Evolutionary conservation across 2,113 vertebrate species (phyloP), one percentile per base, ranked within the genome.

Genomic region (Seriola aureovittata): DNA sequence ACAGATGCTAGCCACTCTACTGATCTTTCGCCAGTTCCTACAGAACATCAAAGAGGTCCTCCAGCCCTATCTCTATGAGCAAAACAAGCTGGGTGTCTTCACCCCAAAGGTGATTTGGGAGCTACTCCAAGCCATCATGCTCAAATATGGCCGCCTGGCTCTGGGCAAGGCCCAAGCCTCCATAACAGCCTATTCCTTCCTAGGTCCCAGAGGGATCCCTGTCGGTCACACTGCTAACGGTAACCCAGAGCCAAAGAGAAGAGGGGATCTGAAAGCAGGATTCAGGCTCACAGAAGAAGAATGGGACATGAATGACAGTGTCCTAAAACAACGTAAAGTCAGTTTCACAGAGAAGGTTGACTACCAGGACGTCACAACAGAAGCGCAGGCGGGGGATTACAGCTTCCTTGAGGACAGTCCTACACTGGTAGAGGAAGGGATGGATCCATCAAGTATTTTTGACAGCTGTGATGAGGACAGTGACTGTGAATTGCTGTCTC

Each of bases 11-110:
- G 98, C 98, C 77, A 98, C 97, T 1, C 95, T 99, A 71, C 95
- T 99, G 88, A 96, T 99, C 89, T 98, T 98, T 50, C 97, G 98
- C 12, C 98, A 99, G 94, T 96, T 99, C 87, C 94, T 99, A 38
- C 97, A 98, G 95, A 99, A 99, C 66, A 88, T 99, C 72, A 96
- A 97, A 21, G 98, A 99, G 90, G 97, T 97, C 58, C 95, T 98
- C 0, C 98, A 99, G 94, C 98, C 98, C 0, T 97, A 99, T 78
- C 90, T 99, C 32, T 97, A 97, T 40, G 96, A 96, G 34, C 96
- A 97, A 23, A 95, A 98, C 85, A 96, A 97, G 80, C 93, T 96
- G 0, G 97, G 97, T 1, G 96, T 98, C 87, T 95, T 99, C 16
- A 96, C 91, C 19, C 85, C 93, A 4, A 93, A 92, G 81, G 90